These are phyloP conservation scores for Pecten maximus DNA, from an alignment of 2,888 invertebrate species.

Conservation along the genomic window DNA sequence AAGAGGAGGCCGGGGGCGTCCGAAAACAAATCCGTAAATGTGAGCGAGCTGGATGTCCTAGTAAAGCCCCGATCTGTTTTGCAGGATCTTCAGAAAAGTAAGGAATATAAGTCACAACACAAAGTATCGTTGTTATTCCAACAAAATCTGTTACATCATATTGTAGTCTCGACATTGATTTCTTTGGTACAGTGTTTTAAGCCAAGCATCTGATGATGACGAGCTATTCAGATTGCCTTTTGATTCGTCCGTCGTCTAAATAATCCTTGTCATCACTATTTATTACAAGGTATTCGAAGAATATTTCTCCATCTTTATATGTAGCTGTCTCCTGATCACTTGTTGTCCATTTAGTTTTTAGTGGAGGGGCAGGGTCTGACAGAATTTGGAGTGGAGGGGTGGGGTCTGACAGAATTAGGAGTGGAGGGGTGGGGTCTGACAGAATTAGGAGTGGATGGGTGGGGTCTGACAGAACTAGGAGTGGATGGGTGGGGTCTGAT, in stretches of 20 bases:
- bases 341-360: no score
- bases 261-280: background rate
- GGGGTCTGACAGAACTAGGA: no score
- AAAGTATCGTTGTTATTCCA: background rate
- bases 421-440: no score
- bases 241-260: background rate
- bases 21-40: slow-evolving; percentile 66
- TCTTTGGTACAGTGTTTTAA: background rate
- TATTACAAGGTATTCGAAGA: no score
- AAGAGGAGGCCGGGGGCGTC: background rate
- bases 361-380: no score
- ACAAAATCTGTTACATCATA: no score
- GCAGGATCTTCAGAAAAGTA: slow-evolving; percentile 71
- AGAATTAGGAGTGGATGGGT: no score
- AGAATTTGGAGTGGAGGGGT: no score
- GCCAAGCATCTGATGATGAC: background rate
- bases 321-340: no score
- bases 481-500: no score
- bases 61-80: slow-evolving; percentile 73
- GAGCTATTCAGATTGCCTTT: background rate
- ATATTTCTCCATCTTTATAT: no score
- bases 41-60: slow-evolving; percentile 69
- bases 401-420: no score
- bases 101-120: slow-evolving; percentile 31
- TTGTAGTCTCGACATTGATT: background rate